Evolutionary conservation across 1,140 invertebrate genomes (phyloP), one percentile per base, ranked within the genome.

Genomic region (Potamilus streckersoni): DNA sequence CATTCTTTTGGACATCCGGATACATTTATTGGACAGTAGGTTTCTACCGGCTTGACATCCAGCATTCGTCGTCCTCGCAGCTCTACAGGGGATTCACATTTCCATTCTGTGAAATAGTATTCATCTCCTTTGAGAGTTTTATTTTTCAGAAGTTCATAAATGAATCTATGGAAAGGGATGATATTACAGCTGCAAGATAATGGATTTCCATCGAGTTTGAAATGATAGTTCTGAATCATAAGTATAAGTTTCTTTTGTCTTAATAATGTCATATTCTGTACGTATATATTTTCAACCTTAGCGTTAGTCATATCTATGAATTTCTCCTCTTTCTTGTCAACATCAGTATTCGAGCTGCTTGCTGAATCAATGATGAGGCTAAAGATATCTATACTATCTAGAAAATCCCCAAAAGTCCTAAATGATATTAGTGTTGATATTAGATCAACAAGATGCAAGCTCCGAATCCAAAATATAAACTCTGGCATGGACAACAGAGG

Each of bases 111-210:
- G 60, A 82, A 84, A 23, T 79, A 81, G 58, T 79, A 83, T 71
- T 85, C 84, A 8, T 66, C 67, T 11, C 77, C 80, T 8, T 55
- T 67, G 15, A 85, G 60, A 14, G 31, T 62, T 11, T 64, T 63
- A 2, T 76, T 66, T n/a, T 20, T 2, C 23, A 70, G 49, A n/a
- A 69, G n/a, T 13, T 67, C 69, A n/a, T 69, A 27, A 12, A 84
- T 71, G 49, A 76, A 76, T 56, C 76, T 71, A 11, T 73, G 71
- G 17, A 85, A 70, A 14, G 70, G 68, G 14, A 81, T 76, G 23
- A 83, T 80, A 49, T 77, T 73, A 38, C 84, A 85, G 62, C 83
- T 76, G 72, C 84, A 85, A 19, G 65, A 23, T 20, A 85, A 60
- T 0, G 67, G 71, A 67, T 83, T 81, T 8, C 76, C 72, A 13